Percentiles rank a stretch among this genome's conserved stretches.
Evolutionary conservation across 2,113 vertebrate genomes (phyloP).

Genomic region (Xiphophorus maculatus): DNA sequence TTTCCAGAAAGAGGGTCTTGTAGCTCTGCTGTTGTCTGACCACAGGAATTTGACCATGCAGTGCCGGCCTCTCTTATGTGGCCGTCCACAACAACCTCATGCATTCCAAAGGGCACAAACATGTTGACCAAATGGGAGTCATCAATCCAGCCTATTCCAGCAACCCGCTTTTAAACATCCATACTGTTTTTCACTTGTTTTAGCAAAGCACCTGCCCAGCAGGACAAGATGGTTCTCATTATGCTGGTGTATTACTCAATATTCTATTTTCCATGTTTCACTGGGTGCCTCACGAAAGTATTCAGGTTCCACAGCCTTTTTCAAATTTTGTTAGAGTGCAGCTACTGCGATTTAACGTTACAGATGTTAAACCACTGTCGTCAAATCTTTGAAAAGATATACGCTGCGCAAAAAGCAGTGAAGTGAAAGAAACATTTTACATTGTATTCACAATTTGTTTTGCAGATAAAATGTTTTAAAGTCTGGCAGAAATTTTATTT

Average conservation of each 20-base stretch:
- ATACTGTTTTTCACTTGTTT: constrained; percentile 80
- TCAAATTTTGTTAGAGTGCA: too few relatives aligned
- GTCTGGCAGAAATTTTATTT: not conserved
- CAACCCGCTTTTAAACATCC: constrained; percentile 70
- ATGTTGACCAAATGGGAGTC: constrained; percentile 81
- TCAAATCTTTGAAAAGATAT: too few relatives aligned
- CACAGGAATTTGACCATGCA: constrained; percentile 78
- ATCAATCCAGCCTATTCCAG: constrained; percentile 77
- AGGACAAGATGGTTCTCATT: constrained; percentile 71
- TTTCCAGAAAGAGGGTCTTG: constrained; percentile 64
- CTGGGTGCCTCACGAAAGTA: constrained; percentile 1
- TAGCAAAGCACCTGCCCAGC: constrained; percentile 77
- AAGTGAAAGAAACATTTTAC: not conserved
- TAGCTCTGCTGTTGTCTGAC: constrained; percentile 74
- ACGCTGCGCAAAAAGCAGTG: too few relatives aligned
- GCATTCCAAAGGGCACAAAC: constrained; percentile 82
- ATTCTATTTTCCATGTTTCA: constrained; percentile 40
- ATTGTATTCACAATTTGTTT: not conserved
- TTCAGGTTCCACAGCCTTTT: not conserved
- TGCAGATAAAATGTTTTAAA: too few relatives aligned
- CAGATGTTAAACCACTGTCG: not conserved
- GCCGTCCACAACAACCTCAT: constrained; percentile 75
- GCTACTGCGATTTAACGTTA: too few relatives aligned
- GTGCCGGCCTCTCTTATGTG: constrained; percentile 75
- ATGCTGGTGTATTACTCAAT: constrained; percentile 42